phyloP scores from a whole-genome alignment of 1,140 invertebrate species.

The Dendrolimus kikuchii region DNA sequence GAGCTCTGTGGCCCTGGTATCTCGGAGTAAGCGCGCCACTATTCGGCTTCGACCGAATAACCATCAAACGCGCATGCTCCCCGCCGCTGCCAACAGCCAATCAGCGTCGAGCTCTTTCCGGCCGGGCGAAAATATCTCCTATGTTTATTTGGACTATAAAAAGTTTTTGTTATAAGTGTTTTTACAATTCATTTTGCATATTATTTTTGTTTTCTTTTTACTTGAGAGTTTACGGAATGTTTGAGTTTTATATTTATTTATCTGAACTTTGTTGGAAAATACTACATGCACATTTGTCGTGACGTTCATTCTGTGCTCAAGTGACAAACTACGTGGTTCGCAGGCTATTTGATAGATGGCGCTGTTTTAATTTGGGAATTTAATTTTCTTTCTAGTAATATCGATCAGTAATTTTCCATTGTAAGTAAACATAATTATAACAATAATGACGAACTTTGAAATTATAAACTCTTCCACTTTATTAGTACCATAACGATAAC shows the following conservation, averaged over 20 bases:
- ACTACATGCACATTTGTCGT: neutral
- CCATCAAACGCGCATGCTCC: conserved; percentile 61
- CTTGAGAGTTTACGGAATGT: neutral
- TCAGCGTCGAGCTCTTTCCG: conserved; percentile 43
- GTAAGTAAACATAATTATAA: too few species aligned
- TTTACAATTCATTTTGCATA: conserved; percentile 4
- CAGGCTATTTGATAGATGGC: conserved; percentile 49
- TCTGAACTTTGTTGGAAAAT: neutral
- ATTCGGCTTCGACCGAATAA: conserved; percentile 55
- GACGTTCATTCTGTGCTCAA: conserved; percentile 11
- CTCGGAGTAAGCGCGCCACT: conserved; percentile 64
- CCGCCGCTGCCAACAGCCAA: conserved; percentile 54
- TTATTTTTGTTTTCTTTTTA: conserved; percentile 8
- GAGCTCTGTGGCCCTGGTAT: conserved; percentile 62
- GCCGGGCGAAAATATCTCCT: conserved; percentile 30
- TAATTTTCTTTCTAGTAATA: too few species aligned
- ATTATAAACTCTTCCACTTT: too few species aligned
- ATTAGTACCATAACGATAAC: too few species aligned
- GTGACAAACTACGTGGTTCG: conserved; percentile 40
- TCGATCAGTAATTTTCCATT: too few species aligned
- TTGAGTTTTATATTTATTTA: neutral
- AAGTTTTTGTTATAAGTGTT: conserved; percentile 10
- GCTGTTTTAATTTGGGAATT: conserved; percentile 28
- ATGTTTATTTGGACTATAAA: conserved; percentile 11
- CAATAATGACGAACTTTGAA: too few species aligned